These are phyloP conservation scores for Acanthaster planci DNA, from an alignment of 35 echinoderm and acorn worm species.

Conservation along the genomic window DNA sequence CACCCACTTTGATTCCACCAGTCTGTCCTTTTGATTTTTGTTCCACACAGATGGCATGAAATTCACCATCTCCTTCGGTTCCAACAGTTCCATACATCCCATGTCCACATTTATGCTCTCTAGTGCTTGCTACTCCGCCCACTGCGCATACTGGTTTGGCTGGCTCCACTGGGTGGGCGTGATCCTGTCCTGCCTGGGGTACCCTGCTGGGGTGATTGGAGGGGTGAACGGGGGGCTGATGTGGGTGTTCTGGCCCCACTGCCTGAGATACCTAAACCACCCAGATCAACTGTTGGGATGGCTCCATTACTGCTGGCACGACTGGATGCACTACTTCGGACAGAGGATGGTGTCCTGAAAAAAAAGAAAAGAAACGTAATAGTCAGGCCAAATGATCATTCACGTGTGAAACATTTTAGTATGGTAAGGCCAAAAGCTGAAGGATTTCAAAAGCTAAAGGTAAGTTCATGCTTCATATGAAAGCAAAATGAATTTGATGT, in stretches of 20 bases:
- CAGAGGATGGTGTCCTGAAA: constrained; percentile 89
- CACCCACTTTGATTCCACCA: not conserved
- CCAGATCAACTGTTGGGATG: constrained; percentile 65
- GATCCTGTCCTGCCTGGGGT: constrained; percentile 40
- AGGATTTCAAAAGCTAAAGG: too few species aligned
- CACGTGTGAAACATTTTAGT: too few species aligned
- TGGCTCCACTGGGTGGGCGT: constrained; percentile 48
- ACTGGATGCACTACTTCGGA: constrained; percentile 73
- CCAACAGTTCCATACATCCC: not conserved
- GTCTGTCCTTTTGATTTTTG: not conserved
- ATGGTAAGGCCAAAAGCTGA: too few species aligned
- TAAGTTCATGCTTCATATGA: too few species aligned
- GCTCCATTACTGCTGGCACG: constrained; percentile 64
- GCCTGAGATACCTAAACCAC: constrained; percentile 46
- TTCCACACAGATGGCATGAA: not conserved
- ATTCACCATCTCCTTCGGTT: not conserved
- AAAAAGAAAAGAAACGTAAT: too few species aligned
- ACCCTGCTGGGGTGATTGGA: constrained; percentile 31
- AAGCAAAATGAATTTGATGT: too few species aligned
- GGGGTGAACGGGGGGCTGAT: constrained; percentile 19
- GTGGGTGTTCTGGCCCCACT: constrained; percentile 56
- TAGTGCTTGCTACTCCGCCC: constrained; percentile 10
- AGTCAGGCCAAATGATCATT: too few species aligned
- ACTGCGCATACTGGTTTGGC: constrained; percentile 54
- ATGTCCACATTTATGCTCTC: not conserved